These are phyloP conservation scores for Oncorhynchus nerka DNA, from an alignment of 2,113 vertebrate genomes.

Conservation along the genomic window DNA sequence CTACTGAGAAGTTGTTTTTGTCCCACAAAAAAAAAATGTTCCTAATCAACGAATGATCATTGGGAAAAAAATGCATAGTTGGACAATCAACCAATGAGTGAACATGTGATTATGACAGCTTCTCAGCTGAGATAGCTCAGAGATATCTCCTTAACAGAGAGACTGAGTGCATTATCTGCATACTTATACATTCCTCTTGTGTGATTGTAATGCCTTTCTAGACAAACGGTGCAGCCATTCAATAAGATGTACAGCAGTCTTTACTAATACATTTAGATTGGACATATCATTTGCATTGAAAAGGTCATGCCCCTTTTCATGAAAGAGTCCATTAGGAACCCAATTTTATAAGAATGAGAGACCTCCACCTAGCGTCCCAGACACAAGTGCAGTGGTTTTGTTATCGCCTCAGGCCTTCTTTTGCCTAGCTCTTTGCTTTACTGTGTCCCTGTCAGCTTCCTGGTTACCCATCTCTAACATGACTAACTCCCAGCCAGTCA, in stretches of 20 bases:
- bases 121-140: conserved; percentile 28
- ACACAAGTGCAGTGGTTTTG: neutral
- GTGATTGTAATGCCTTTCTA: too few species aligned
- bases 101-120: conserved; percentile 4
- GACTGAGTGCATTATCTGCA: conserved; percentile 21
- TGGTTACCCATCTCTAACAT: conserved; percentile 31
- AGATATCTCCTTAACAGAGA: conserved; percentile 37
- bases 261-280: neutral
- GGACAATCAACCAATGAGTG: neutral
- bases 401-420: conserved; percentile 33
- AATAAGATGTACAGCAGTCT: neutral
- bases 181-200: conserved; percentile 7
- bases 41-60: neutral
- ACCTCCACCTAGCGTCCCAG: neutral
- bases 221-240: neutral
- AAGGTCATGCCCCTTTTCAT: neutral
- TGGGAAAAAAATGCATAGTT: neutral
- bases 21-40: neutral
- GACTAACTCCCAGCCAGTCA: conserved; percentile 35
- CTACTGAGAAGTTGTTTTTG: conserved; percentile 33
- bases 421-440: conserved; percentile 10
- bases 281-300: neutral
- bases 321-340: neutral
- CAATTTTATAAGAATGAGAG: neutral
- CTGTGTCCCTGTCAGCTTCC: neutral